Percentiles rank a stretch among this genome's conserved stretches.
Conservation (phyloP, 2,113 vertebrate species). For the Eptatretus burgeri region DNA sequence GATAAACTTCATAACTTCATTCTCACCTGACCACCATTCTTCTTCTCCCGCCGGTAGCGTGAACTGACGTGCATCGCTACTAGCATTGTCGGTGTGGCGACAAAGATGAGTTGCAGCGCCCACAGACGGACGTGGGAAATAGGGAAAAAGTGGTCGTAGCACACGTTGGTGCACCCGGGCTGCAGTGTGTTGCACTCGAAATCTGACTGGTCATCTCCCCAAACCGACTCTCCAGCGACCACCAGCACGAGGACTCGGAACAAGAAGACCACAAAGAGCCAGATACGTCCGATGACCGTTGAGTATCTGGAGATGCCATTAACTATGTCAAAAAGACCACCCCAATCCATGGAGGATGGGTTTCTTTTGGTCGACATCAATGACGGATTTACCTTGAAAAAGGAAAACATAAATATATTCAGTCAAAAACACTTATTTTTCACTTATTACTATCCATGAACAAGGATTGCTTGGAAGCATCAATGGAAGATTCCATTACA, state of each 20-base stretch:
- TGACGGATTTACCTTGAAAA: too few species aligned
- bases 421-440: too few species aligned
- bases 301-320: neutral
- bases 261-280: conserved; percentile 3
- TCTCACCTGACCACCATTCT: too few species aligned
- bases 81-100: conserved; percentile 2
- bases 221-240: neutral
- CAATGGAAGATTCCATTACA: too few species aligned
- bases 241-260: conserved; percentile 6
- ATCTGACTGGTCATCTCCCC: conserved; percentile 1
- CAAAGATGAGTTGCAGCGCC: conserved; percentile 4
- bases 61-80: conserved; percentile 2
- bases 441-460: too few species aligned
- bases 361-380: too few species aligned
- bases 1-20: too few species aligned
- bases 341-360: neutral
- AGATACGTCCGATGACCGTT: conserved; percentile 1
- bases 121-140: conserved; percentile 3
- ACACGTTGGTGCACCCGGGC: conserved; percentile 6
- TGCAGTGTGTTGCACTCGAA: conserved; percentile 1
- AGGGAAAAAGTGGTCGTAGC: conserved; percentile 1
- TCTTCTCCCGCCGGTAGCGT: too few species aligned
- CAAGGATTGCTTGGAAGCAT: too few species aligned
- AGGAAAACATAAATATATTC: too few species aligned
- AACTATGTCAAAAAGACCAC: neutral